phyloP scores from a whole-genome alignment of 2,888 invertebrate species.

The Drosophila neonasuta region DNA sequence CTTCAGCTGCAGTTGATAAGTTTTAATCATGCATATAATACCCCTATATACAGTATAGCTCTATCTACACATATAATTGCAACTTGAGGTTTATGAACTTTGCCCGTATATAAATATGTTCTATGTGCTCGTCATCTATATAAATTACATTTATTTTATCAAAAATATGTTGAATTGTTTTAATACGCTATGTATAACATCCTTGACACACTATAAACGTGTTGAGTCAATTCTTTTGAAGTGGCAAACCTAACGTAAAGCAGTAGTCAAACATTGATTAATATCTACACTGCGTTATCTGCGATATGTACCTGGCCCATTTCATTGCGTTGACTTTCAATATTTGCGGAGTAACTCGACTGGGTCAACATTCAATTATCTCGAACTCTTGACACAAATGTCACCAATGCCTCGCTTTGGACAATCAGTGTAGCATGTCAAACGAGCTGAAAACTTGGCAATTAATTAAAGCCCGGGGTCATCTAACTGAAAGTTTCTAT shows the following conservation, averaged over 20 bases:
- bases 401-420: constrained; percentile 42
- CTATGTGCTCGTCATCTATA: background rate
- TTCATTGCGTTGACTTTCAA: constrained; percentile 48
- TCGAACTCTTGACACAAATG: constrained; percentile 69
- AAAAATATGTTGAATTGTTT: background rate
- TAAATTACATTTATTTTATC: background rate
- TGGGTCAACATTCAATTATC: constrained; percentile 61
- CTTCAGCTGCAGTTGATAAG: constrained; percentile 4
- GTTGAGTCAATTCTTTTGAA: background rate
- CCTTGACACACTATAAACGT: background rate
- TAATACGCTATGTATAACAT: background rate
- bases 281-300: constrained; percentile 37
- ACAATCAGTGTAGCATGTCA: constrained; percentile 47
- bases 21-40: background rate
- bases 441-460: constrained; percentile 49
- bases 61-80: background rate
- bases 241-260: constrained; percentile 31
- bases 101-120: background rate
- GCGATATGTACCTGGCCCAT: constrained; percentile 24
- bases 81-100: background rate
- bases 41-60: background rate
- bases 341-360: constrained; percentile 58
- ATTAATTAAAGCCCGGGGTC: constrained; percentile 67
- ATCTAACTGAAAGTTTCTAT: constrained; percentile 41
- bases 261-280: constrained; percentile 44